A percentile compares a stretch with the other conserved stretches of the same genome.
Conservation (phyloP, 1,140 invertebrate species). For the Cotesia typhae region DNA sequence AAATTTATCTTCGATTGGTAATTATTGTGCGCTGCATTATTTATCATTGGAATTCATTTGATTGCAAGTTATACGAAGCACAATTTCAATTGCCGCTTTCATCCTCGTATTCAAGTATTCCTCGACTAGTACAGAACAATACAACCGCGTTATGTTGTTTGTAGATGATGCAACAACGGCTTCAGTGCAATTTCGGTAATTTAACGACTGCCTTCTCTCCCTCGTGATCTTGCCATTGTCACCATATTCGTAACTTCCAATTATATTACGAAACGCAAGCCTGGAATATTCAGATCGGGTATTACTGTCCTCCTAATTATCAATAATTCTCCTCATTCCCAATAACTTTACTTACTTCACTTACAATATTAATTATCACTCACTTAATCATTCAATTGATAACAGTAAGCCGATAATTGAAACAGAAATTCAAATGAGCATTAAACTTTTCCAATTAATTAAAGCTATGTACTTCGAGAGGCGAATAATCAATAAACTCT, state of each 20-base stretch:
- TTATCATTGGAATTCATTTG: slow-evolving; percentile 36
- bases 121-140: background rate
- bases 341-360: too few species aligned
- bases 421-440: too few species aligned
- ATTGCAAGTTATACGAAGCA: slow-evolving; percentile 45
- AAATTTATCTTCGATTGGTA: slow-evolving; percentile 52
- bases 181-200: slow-evolving; percentile 23
- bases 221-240: slow-evolving; percentile 7
- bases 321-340: too few species aligned
- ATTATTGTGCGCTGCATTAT: slow-evolving; percentile 45
- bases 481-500: too few species aligned
- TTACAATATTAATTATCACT: too few species aligned
- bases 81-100: slow-evolving; percentile 49
- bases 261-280: too few species aligned
- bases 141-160: background rate
- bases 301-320: too few species aligned
- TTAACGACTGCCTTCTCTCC: slow-evolving; percentile 18
- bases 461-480: too few species aligned
- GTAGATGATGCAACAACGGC: slow-evolving; percentile 2
- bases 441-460: too few species aligned
- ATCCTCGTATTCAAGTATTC: slow-evolving; percentile 23
- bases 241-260: slow-evolving; percentile 7
- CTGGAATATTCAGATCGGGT: too few species aligned
- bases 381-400: too few species aligned
- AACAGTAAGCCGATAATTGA: too few species aligned